Evolutionary conservation across 1,140 invertebrate genomes (phyloP), one percentile per base, ranked within the genome.

Genomic region (Pogonomyrmex barbatus): DNA sequence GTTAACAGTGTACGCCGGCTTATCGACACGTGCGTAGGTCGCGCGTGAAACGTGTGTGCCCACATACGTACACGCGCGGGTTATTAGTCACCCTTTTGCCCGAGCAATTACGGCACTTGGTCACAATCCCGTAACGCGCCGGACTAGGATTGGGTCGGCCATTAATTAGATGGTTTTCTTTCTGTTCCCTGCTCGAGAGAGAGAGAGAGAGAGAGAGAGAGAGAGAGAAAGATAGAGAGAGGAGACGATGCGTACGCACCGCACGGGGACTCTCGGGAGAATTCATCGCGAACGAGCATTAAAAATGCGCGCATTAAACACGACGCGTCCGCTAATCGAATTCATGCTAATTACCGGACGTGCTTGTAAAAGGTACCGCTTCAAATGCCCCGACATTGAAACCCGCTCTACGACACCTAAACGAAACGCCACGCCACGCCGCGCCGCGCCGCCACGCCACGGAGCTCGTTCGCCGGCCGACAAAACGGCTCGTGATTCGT

Each of bases 81-180:
- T 77, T 87, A 89, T 90, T 90, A 87, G 89, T 90, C 89, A 89
- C 85, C 85, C 89, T 75, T 87, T 71, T 89, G 85, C 82, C 85
- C 68, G 62, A 85, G 85, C 87, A 87, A 90, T 90, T 87, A 87
- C 75, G 68, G 67, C 79, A 85, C 85, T 82, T 71, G 87, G 58
- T 82, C 63, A 81, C 84, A 89, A 90, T 82, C 85, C 83, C 65
- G 85, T 82, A 85, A 86, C 87, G 85, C 83, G 79, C 45, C 54
- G 10, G 58, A 78, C 77, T 50, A 86, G 85, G 76, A 68, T 45
- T 70, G 85, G 78, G 77, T 86, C 63, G 67, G 52, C 76, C 85
- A 70, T 86, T 86, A 86, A 86, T 86, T 86, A 86, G 65, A 82
- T 67, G 58, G 65, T 56, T 62, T 87, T 42, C 78, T 52, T 78